Evolutionary conservation across 2,113 vertebrate species (phyloP).

Genomic region (Alethe diademata): DNA sequence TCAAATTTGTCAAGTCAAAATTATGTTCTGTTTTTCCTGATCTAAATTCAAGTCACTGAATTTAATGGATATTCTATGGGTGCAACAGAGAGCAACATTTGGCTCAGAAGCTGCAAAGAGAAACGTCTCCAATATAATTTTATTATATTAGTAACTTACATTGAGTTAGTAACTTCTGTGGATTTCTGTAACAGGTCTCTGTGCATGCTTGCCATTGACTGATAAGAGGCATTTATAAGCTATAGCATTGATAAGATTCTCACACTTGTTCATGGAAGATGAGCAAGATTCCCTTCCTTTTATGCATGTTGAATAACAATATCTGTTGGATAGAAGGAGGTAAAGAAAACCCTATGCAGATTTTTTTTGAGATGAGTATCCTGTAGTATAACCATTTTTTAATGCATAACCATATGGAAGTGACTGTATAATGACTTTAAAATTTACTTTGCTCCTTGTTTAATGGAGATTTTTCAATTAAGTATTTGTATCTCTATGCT

Average conservation of each 20-base stretch:
- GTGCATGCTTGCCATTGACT: background rate
- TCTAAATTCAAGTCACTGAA: background rate
- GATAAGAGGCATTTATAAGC: background rate
- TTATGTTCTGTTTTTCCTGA: background rate
- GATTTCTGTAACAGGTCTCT: background rate
- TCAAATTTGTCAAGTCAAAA: background rate
- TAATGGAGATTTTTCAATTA: background rate
- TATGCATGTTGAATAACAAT: background rate
- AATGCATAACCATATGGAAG: background rate
- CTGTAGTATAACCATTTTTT: background rate
- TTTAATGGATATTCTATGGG: background rate
- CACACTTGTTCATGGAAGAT: background rate
- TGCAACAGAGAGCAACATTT: background rate
- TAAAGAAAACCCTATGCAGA: background rate
- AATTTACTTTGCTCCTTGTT: background rate
- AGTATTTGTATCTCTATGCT: background rate
- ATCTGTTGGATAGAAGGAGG: background rate
- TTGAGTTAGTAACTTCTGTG: background rate
- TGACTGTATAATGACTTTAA: background rate
- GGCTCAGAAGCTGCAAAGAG: background rate
- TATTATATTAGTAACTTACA: background rate
- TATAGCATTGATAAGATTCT: background rate
- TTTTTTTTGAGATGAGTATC: background rate
- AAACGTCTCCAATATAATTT: background rate
- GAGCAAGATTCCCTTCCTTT: background rate